phyloP scores from a whole-genome alignment of 2,797 vertebrate species.

The Esox masquinongy region DNA sequence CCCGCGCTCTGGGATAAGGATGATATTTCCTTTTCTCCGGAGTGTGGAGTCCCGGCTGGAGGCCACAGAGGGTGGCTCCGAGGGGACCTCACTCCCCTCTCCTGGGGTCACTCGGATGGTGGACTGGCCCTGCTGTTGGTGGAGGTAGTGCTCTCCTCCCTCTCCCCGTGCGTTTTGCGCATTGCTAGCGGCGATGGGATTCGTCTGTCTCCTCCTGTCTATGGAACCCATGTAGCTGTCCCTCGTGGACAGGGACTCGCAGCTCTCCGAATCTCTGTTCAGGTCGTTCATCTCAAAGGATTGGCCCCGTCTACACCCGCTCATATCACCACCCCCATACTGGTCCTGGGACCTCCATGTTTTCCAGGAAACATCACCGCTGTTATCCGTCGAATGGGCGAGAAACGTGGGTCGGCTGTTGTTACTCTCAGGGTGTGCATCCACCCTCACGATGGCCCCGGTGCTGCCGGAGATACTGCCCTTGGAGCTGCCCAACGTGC shows the following conservation, averaged over 20 bases:
- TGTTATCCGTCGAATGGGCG: conserved; percentile 87
- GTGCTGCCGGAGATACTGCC: conserved; percentile 68
- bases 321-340: conserved; percentile 41
- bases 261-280: conserved; percentile 91
- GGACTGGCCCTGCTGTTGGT: conserved; percentile 79
- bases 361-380: conserved; percentile 91
- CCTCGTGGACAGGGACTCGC: conserved; percentile 83
- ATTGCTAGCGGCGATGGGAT: background rate
- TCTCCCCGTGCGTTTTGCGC: conserved; percentile 71
- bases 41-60: conserved; percentile 93
- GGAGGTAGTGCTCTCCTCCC: conserved; percentile 73
- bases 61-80: conserved; percentile 86
- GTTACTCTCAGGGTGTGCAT: conserved; percentile 92
- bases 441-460: conserved; percentile 86
- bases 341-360: conserved; percentile 89
- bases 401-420: conserved; percentile 85
- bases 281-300: conserved; percentile 95
- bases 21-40: conserved; percentile 87
- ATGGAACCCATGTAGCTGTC: conserved; percentile 80
- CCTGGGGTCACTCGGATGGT: conserved; percentile 94
- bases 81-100: conserved; percentile 78
- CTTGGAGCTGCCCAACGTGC: conserved; percentile 54
- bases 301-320: conserved; percentile 79
- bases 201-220: conserved; percentile 79
- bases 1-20: conserved; percentile 92